A percentile compares a stretch with the other conserved stretches of the same genome.
phyloP scores from a whole-genome alignment of 2,113 vertebrate genomes.

The Labrus mixtus region DNA sequence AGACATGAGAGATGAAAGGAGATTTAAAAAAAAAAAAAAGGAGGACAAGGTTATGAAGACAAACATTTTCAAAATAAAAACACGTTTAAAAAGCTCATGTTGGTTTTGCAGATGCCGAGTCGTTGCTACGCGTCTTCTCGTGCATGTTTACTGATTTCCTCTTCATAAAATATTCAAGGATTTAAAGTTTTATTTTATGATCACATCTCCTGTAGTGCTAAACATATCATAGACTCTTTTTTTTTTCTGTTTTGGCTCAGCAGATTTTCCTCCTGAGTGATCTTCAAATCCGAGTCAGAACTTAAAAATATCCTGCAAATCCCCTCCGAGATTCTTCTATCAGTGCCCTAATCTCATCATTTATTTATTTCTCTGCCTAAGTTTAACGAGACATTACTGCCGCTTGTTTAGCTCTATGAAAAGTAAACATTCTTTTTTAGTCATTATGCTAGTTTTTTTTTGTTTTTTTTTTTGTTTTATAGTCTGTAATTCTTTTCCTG shows the following conservation, averaged over 20 bases:
- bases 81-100: neutral
- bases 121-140: neutral
- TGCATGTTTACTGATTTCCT: conserved; percentile 24
- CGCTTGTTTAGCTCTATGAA: conserved; percentile 19
- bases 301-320: conserved; percentile 46
- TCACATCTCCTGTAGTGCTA: neutral
- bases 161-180: conserved; percentile 21
- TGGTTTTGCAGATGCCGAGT: neutral
- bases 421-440: too few species aligned
- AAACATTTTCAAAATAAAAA: neutral
- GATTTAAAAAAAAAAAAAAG: too few species aligned
- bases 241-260: conserved; percentile 29
- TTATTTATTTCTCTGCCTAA: conserved; percentile 20
- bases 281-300: conserved; percentile 43
- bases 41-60: neutral
- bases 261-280: conserved; percentile 35
- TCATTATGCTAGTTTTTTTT: too few species aligned
- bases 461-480: too few species aligned
- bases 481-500: conserved; percentile 36
- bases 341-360: conserved; percentile 7
- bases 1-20: neutral
- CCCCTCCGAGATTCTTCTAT: neutral
- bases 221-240: conserved; percentile 13
- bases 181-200: neutral
- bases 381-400: conserved; percentile 11